These are phyloP conservation scores for Percina caprodes DNA, from an alignment of 2,113 vertebrate genomes.

Conservation along the genomic window DNA sequence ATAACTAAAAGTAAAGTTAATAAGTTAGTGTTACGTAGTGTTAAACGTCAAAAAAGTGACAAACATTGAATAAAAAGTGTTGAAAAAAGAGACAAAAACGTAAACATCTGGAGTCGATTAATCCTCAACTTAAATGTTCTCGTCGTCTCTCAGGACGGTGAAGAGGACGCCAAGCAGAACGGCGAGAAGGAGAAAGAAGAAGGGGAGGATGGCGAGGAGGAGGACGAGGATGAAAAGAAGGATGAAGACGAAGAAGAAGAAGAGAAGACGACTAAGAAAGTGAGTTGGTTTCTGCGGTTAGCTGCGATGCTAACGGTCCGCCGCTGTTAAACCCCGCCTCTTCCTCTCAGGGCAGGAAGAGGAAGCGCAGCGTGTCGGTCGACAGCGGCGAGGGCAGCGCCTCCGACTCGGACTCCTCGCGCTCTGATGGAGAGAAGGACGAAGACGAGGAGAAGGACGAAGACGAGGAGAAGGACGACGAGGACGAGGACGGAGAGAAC, in stretches of 20 bases:
- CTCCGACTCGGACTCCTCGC: conserved; percentile 84
- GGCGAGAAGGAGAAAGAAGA: conserved; percentile 65
- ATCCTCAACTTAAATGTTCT: too few species aligned
- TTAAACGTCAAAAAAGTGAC: too few species aligned
- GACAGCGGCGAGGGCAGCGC: conserved; percentile 81
- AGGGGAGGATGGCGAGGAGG: conserved; percentile 38
- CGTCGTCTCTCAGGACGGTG: conserved; percentile 19
- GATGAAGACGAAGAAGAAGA: conserved; percentile 52
- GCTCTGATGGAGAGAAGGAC: conserved; percentile 74
- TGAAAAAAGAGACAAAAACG: too few species aligned
- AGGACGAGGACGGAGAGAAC: conserved; percentile 53
- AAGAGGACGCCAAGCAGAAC: conserved; percentile 35
- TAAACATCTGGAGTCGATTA: too few species aligned
- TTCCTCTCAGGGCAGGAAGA: conserved; percentile 83
- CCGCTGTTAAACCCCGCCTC: background rate
- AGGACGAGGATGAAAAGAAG: conserved; percentile 57
- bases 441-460: conserved; percentile 71
- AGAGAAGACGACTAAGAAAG: conserved; percentile 72
- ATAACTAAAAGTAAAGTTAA: too few species aligned
- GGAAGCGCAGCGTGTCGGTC: conserved; percentile 85
- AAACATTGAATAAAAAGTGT: too few species aligned
- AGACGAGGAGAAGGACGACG: conserved; percentile 68
- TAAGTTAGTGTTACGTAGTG: too few species aligned
- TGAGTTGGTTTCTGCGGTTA: conserved; percentile 9
- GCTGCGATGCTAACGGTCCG: accelerated